These are phyloP conservation scores for Coccyzus lansbergi DNA, from an alignment of 2,797 vertebrate genomes.

Conservation along the genomic window DNA sequence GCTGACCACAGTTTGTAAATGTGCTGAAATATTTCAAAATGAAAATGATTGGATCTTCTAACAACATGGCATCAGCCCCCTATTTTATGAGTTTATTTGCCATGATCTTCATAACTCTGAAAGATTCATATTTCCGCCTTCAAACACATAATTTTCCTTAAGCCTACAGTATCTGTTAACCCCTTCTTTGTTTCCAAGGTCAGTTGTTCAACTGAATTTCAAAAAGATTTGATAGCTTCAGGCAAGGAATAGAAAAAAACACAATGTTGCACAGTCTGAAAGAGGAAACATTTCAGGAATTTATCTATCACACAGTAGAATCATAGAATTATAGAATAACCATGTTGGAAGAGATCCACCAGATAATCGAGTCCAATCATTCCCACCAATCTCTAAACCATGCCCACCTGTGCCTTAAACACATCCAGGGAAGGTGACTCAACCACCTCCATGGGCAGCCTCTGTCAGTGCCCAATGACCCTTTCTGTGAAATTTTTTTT, in stretches of 20 bases:
- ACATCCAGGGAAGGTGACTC: too few relatives aligned
- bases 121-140: slow-evolving; percentile 18
- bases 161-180: neutral
- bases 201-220: slow-evolving; percentile 36
- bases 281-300: neutral
- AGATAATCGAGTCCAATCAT: too few relatives aligned
- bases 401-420: too few relatives aligned
- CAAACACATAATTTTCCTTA: neutral
- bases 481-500: too few relatives aligned
- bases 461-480: too few relatives aligned
- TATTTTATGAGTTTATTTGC: slow-evolving; percentile 17
- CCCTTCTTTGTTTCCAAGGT: slow-evolving; percentile 19
- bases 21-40: slow-evolving; percentile 12
- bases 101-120: neutral
- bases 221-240: slow-evolving; percentile 11
- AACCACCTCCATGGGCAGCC: too few relatives aligned
- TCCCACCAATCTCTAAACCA: too few relatives aligned
- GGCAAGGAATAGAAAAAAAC: slow-evolving; percentile 9
- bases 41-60: neutral
- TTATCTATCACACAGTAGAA: neutral
- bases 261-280: neutral
- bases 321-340: too few relatives aligned
- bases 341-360: too few relatives aligned
- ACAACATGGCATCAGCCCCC: neutral
- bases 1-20: slow-evolving; percentile 22